A percentile compares a stretch with the other conserved stretches of the same genome.
Conservation (phyloP, 2,113 vertebrate genomes). For the Dolichotis patagonum region DNA sequence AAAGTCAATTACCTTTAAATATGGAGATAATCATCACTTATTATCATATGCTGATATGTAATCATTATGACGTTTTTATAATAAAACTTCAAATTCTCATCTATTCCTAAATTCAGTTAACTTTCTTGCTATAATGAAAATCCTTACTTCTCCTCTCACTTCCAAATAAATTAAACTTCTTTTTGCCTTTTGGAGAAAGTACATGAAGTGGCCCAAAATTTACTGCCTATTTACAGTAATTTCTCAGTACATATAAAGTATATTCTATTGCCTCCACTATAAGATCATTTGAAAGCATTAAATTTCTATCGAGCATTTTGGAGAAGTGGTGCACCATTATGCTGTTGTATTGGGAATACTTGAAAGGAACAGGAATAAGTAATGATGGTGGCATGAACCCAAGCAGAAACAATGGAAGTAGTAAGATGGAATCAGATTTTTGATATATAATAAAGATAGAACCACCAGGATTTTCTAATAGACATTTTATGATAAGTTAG, state of each 20-base stretch:
- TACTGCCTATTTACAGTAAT: constrained; percentile 4
- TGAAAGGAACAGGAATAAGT: not conserved
- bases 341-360: not conserved
- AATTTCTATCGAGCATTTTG: not conserved
- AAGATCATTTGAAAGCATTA: constrained; percentile 35
- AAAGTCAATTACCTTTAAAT: constrained; percentile 64
- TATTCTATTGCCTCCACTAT: not conserved
- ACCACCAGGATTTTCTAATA: constrained; percentile 23
- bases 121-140: constrained; percentile 36
- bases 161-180: not conserved
- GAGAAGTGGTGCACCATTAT: not conserved
- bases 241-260: constrained; percentile 41
- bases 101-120: constrained; percentile 60
- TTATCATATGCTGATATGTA: constrained; percentile 33
- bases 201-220: not conserved
- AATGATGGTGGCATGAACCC: not conserved
- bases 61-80: not conserved
- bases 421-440: constrained; percentile 19
- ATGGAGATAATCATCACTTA: constrained; percentile 44
- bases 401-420: not conserved
- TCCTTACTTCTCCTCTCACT: not conserved
- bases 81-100: constrained; percentile 63
- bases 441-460: constrained; percentile 1
- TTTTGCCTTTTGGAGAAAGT: constrained; percentile 40
- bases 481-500: constrained; percentile 31